phyloP scores from a whole-genome alignment of 1,140 invertebrate species.

The Drepana arcuata region DNA sequence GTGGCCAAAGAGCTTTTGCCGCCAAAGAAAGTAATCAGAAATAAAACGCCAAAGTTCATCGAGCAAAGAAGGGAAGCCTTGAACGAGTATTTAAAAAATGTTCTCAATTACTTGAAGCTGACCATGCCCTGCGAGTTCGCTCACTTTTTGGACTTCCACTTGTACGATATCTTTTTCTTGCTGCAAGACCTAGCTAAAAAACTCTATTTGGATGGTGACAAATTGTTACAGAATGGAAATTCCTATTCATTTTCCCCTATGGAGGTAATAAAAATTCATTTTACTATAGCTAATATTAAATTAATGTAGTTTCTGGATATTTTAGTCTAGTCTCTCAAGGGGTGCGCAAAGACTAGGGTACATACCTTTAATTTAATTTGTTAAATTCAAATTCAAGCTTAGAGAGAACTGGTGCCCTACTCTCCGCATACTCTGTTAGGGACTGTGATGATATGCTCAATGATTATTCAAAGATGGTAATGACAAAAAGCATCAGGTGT shows the following conservation, averaged over 20 bases:
- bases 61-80: constrained; percentile 85
- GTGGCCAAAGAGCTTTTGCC: constrained; percentile 89
- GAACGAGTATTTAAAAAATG: constrained; percentile 85
- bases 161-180: constrained; percentile 87
- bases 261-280: too few species aligned
- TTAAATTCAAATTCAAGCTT: too few species aligned
- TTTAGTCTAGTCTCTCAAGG: too few species aligned
- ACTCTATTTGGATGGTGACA: constrained; percentile 80
- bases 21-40: constrained; percentile 86
- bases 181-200: constrained; percentile 83
- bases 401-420: too few species aligned
- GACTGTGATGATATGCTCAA: too few species aligned
- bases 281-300: too few species aligned
- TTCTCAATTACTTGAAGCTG: constrained; percentile 81
- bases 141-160: constrained; percentile 84
- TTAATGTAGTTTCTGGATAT: too few species aligned
- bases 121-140: constrained; percentile 83
- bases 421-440: too few species aligned
- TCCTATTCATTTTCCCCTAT: constrained; percentile 79
- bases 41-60: constrained; percentile 83
- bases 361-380: too few species aligned
- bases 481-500: too few species aligned
- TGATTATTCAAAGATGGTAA: too few species aligned
- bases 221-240: constrained; percentile 73
- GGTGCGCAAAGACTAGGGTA: too few species aligned